phyloP scores from a whole-genome alignment of 2,888 invertebrate species.

The Mesopsocus fuscifrons region DNA sequence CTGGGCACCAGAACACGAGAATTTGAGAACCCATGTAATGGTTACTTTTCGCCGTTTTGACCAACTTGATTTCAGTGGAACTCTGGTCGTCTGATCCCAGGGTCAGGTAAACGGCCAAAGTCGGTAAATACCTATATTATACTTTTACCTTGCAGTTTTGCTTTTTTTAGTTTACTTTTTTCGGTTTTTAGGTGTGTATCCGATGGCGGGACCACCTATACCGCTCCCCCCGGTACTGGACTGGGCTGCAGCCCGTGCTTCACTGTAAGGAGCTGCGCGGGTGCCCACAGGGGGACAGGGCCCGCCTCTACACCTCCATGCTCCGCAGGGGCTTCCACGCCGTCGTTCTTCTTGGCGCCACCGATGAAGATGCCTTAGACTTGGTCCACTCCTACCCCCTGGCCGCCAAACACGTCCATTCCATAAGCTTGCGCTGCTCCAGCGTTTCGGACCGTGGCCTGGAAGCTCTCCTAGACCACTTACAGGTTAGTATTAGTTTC shows the following conservation, averaged over 20 bases:
- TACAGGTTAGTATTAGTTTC: constrained; percentile 62
- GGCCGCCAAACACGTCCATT: constrained; percentile 62
- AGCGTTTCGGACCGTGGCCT: constrained; percentile 81
- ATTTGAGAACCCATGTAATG: no score
- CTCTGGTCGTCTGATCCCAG: no score
- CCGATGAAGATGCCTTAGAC: constrained; percentile 77
- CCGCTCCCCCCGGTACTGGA: constrained; percentile 74
- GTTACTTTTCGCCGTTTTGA: no score
- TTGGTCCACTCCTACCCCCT: constrained; percentile 69
- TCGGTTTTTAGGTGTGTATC: constrained; percentile 39
- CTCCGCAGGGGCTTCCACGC: constrained; percentile 73
- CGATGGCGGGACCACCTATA: constrained; percentile 81
- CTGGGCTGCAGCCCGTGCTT: constrained; percentile 63
- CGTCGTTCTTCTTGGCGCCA: constrained; percentile 63
- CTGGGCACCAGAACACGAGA: no score
- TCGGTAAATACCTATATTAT: no score
- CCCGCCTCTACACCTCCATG: constrained; percentile 56
- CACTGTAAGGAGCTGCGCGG: constrained; percentile 66
- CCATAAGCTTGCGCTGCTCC: constrained; percentile 69
- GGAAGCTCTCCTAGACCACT: constrained; percentile 70
- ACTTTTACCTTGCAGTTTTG: no score
- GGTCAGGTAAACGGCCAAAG: no score
- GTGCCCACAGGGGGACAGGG: constrained; percentile 23
- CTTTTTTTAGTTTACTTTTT: background rate
- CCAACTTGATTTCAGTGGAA: no score